Base-by-base conservation (phyloP, 2,888 invertebrate genomes). In the Frankliniella fusca region DNA sequence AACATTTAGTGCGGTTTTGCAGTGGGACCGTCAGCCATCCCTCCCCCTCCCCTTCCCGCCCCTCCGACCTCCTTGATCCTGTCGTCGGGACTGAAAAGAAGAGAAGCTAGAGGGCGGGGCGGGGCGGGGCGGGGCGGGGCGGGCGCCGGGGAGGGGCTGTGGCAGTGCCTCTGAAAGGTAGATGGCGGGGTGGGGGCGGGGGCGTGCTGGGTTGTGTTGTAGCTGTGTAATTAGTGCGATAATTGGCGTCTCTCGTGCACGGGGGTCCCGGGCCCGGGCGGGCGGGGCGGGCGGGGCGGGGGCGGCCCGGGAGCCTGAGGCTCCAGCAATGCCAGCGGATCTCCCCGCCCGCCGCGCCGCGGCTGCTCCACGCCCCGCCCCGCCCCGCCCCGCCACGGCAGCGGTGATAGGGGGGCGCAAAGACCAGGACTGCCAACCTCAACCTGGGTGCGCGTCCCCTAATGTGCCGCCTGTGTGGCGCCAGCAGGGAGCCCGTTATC, bases 191-290 rank as follows among this genome's bases (percentile, higher is more conserved):
- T 18, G 10, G 54, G 54, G 61, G 15, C 7, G 70, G 70, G 12
- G 70, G 23, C 23, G 70, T 23, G 70, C 9, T 11, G 23, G 70
- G 70, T 27, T 27, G 70, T 76, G 70, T 76, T 76, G 27, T 76
- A 76, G 70, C 70, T 27, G 70, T 76, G 70, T 76, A 76, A 76
- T 76, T 76, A 76, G 70, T 76, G 70, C 70, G 70, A 76, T 76
- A 76, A 76, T 76, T 76, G 70, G 70, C 70, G 70, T 76, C 27
- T 23, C 70, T 27, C 70, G 61, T 61, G 70, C 70, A 7, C 23
- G 23, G 70, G 23, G 20, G 70, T 23, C n/a, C n/a, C n/a, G 70
- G 70, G 9, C 70, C 8, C 9, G 23, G 70, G 23, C 8, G n/a
- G 10, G 10, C 11, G 11, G n/a, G n/a, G 70, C 70, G n/a, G 10